Evolutionary conservation across 2,113 vertebrate genomes (phyloP), one percentile per base, ranked within the genome.

Genomic region (Podiceps cristatus): DNA sequence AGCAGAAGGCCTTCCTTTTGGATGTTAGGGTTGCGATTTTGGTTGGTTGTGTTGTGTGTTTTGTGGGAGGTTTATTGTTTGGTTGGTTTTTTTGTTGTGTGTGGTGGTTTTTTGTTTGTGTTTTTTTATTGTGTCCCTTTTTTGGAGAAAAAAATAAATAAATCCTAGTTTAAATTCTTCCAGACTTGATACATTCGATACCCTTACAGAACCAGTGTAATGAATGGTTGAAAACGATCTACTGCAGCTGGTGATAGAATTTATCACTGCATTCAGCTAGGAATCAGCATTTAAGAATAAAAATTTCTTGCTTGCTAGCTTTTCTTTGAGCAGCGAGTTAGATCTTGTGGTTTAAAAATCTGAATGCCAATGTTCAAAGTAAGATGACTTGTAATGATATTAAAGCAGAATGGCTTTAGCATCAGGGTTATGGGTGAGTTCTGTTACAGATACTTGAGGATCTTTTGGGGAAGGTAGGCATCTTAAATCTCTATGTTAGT

Each of bases 401-500:
- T 96, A 77, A 96, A 91, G 86, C 80, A 95, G 49, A 97, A 90
- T 89, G 16, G 37, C 78, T 94, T 93, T 90, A 94, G 88, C 62
- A 29, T 83, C 23, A 86, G 49, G 79, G 62, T 93, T 91, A 91
- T 87, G 86, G 81, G 95, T 91, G 86, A 97, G 71, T 95, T 97
- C 72, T 82, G 37, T 27, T 92, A n/a, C 82, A 83, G 77, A 45
- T 68, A 58, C 82, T 59, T 67, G 67, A 87, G 85, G 62, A 83
- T 96, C 67, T 79, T 80, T 86, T 53, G 52, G 35, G 88, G 77
- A 93, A 95, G 62, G 78, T 40, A 86, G 49, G 63, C 52, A 74
- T 88, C 96, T 97, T 96, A 96, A 96, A 97, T 97, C 82, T 97
- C 86, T 86, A 1, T 90, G 56, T 67, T 94, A 94, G 94, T 91